These are phyloP conservation scores for Spisula solida DNA, from an alignment of 2,888 invertebrate species.

Conservation along the genomic window DNA sequence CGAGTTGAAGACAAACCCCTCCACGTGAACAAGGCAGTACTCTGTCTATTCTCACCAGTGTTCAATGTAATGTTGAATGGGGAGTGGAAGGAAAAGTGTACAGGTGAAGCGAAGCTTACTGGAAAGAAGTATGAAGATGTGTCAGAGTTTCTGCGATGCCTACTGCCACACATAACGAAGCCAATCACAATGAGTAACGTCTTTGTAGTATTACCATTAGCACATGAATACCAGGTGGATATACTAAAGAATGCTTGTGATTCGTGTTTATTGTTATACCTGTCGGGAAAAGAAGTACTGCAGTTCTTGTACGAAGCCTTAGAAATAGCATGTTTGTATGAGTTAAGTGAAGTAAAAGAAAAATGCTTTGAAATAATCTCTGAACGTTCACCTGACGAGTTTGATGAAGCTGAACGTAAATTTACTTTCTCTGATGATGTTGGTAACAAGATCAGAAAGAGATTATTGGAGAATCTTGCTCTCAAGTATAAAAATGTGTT, in stretches of 20 bases:
- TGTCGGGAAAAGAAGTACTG: not conserved
- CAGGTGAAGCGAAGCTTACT: conserved; percentile 68
- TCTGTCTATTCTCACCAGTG: conserved; percentile 77
- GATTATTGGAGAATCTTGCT: not conserved
- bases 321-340: not conserved
- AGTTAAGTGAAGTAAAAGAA: not conserved
- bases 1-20: conserved; percentile 75
- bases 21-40: conserved; percentile 76
- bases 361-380: not conserved
- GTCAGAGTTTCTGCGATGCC: conserved; percentile 84
- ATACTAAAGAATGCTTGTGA: not conserved
- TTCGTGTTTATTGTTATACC: not conserved
- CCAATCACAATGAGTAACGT: not conserved
- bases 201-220: conserved; percentile 1
- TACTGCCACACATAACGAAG: conserved; percentile 81
- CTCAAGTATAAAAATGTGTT: not conserved
- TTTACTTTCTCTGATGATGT: not conserved
- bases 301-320: not conserved
- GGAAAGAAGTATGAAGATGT: conserved; percentile 83
- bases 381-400: not conserved
- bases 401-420: not conserved
- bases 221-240: conserved; percentile 25
- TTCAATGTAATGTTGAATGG: conserved; percentile 77
- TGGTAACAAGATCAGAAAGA: not conserved
- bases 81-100: conserved; percentile 68